phyloP scores from a whole-genome alignment of 30 jellyfish, hydroid and myxozoan species.

The Hydractinia symbiolongicarpus region DNA sequence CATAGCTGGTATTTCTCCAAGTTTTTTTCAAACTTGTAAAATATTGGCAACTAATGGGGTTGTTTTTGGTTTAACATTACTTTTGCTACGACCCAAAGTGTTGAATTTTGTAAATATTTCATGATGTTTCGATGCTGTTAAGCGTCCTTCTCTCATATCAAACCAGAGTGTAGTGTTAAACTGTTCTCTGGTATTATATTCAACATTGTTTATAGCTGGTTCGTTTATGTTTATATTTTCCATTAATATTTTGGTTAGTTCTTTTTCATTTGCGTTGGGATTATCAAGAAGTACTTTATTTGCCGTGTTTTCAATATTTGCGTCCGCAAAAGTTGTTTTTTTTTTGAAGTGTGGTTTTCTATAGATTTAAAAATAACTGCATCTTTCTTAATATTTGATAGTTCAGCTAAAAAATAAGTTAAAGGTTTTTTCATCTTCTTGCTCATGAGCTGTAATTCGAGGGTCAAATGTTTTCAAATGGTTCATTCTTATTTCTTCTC shows the following conservation, averaged over 20 bases:
- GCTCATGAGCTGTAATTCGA: neutral
- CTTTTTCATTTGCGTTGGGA: no score
- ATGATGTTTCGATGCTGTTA: conserved; percentile 25
- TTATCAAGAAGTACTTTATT: no score
- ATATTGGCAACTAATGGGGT: conserved; percentile 25
- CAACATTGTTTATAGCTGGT: neutral
- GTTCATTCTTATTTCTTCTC: conserved; percentile 4
- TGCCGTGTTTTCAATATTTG: no score
- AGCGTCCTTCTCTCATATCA: conserved; percentile 13
- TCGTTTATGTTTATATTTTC: no score
- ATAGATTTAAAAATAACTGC: conserved; percentile 13
- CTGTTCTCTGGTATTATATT: conserved; percentile 28
- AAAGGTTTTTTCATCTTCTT: neutral
- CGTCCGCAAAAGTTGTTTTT: no score
- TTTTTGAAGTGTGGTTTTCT: no score
- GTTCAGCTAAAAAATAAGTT: neutral
- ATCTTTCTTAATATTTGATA: neutral
- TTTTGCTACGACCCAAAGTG: neutral
- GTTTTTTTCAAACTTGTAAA: neutral
- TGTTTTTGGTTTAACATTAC: conserved; percentile 19
- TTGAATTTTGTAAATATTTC: conserved; percentile 15
- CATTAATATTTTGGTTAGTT: no score
- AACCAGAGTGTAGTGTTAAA: conserved; percentile 17
- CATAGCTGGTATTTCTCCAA: conserved; percentile 15
- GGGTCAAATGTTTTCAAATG: conserved; percentile 9